These are phyloP conservation scores for Saccopteryx leptura DNA, from an alignment of 2,113 vertebrate species.

Conservation along the genomic window DNA sequence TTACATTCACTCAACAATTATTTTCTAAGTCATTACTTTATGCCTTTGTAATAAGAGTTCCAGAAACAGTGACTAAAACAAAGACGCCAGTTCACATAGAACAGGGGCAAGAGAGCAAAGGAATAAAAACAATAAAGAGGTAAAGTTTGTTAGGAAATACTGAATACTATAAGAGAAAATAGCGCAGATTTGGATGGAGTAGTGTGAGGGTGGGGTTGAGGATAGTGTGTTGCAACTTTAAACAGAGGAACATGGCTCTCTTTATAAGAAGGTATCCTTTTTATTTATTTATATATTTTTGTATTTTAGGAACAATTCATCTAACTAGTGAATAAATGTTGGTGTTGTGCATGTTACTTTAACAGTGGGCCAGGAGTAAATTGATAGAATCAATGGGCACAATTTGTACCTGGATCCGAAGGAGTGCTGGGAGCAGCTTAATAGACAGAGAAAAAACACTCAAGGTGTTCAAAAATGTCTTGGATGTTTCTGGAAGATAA, in stretches of 20 bases:
- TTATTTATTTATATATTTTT: too few species aligned
- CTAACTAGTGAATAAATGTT: neutral
- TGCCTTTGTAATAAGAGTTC: neutral
- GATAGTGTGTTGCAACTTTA: neutral
- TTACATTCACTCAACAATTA: neutral
- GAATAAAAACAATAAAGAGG: neutral
- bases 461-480: neutral
- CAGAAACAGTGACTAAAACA: neutral
- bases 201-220: neutral
- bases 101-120: neutral
- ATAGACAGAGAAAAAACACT: neutral
- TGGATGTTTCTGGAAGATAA: neutral
- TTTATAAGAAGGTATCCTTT: neutral
- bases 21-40: neutral
- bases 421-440: neutral
- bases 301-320: slow-evolving; percentile 23
- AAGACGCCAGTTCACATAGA: neutral
- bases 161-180: neutral
- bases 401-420: neutral
- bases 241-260: neutral
- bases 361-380: neutral
- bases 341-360: neutral
- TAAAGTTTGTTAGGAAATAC: neutral
- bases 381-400: neutral
- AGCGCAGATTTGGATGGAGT: neutral